Evolutionary conservation across 2,888 invertebrate species (phyloP).

Genomic region (Priocnemis perturbator): DNA sequence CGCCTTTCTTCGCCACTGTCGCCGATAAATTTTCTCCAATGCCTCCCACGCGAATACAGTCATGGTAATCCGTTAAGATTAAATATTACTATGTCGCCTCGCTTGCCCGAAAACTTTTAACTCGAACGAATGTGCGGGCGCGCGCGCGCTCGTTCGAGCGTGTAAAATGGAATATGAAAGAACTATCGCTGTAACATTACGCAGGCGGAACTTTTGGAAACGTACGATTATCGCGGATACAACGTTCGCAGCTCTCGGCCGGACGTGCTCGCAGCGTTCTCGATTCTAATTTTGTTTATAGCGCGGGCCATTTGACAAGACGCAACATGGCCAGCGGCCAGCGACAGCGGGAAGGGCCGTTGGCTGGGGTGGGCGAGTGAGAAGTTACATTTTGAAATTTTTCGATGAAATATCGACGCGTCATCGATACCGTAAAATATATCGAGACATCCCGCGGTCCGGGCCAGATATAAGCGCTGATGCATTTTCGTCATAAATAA

Average conservation of each 20-base stretch:
- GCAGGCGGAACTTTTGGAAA: no score
- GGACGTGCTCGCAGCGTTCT: no score
- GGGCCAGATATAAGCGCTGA: slow-evolving; percentile 52
- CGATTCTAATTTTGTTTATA: not conserved
- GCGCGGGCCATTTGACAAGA: no score
- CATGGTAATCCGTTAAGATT: no score
- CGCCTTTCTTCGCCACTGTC: slow-evolving; percentile 17
- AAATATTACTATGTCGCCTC: no score
- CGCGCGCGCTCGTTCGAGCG: no score
- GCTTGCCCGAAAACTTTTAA: no score
- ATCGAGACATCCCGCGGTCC: slow-evolving; percentile 21
- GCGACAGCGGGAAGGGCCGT: not conserved
- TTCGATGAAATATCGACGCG: slow-evolving; percentile 58
- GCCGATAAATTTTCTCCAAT: slow-evolving; percentile 14
- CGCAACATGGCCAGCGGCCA: slow-evolving; percentile 4
- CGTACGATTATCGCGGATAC: no score
- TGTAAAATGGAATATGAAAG: no score
- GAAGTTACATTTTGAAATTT: slow-evolving; percentile 45
- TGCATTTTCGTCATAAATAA: slow-evolving; percentile 67
- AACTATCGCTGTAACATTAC: no score
- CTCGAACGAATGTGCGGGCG: no score
- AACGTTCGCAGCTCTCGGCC: no score
- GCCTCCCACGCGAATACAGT: slow-evolving; percentile 16
- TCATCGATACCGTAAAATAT: slow-evolving; percentile 55
- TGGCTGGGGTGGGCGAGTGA: not conserved